These are phyloP conservation scores for Brienomyrus brachyistius DNA, from an alignment of 2,113 vertebrate genomes.

Conservation along the genomic window DNA sequence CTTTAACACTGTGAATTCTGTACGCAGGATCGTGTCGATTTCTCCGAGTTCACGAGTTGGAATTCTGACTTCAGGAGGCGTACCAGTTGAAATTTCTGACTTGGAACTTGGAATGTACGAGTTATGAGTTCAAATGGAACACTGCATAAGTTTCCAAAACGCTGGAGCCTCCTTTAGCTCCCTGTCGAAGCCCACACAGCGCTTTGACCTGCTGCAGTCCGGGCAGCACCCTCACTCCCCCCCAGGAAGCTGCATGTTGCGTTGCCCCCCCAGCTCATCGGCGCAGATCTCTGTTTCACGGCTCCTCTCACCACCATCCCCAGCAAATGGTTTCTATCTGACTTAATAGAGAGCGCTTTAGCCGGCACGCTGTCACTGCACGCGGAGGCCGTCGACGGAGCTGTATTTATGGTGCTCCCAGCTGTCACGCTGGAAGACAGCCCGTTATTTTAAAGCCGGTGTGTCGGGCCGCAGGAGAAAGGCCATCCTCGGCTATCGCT, in stretches of 20 bases:
- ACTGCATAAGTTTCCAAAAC: not conserved
- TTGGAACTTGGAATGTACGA: too few relatives aligned
- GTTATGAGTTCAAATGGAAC: too few relatives aligned
- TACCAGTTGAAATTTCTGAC: too few relatives aligned
- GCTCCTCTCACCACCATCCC: not conserved
- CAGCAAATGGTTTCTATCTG: not conserved
- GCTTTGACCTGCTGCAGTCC: not conserved
- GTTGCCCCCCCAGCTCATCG: not conserved
- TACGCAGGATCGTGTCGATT: too few relatives aligned
- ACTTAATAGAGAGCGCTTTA: constrained; percentile 12
- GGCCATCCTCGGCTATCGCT: constrained; percentile 22
- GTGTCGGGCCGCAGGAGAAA: not conserved
- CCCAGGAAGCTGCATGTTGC: not conserved
- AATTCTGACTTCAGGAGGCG: too few relatives aligned
- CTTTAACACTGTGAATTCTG: too few relatives aligned
- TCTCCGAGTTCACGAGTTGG: too few relatives aligned
- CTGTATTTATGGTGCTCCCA: constrained; percentile 28
- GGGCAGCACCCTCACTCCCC: not conserved
- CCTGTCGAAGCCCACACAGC: not conserved
- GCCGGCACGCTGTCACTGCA: not conserved
- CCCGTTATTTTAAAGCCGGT: constrained; percentile 6
- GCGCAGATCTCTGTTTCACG: not conserved
- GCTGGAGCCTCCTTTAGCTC: not conserved
- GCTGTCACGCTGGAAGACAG: constrained; percentile 32
- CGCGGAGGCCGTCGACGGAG: not conserved